Percentiles rank a stretch among this genome's conserved stretches.
Evolutionary conservation across 2,113 vertebrate genomes (phyloP).

Genomic region (Aleadryas rufinucha): DNA sequence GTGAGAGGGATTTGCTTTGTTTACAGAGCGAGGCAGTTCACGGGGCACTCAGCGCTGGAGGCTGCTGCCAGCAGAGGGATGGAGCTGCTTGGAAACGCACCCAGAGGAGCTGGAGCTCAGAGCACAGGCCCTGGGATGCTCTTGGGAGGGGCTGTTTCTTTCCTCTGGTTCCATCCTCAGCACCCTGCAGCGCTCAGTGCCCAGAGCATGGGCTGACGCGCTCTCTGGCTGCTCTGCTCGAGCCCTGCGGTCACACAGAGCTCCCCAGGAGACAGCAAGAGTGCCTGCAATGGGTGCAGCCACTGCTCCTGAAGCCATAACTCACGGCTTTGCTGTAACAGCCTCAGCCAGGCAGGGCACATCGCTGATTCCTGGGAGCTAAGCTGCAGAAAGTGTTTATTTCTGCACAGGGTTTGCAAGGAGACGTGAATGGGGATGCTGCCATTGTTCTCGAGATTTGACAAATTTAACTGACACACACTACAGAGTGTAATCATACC

Average conservation of each 20-base stretch:
- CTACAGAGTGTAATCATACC: neutral
- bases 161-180: neutral
- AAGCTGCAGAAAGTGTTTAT: neutral
- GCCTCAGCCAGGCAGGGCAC: neutral
- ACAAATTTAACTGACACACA: neutral
- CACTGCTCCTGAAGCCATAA: neutral
- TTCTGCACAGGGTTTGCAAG: neutral
- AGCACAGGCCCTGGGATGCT: neutral
- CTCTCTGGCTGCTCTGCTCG: neutral
- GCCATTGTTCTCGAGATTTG: neutral
- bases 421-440: neutral
- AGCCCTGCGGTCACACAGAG: neutral
- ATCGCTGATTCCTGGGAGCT: neutral
- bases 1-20: neutral
- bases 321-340: fast-evolving
- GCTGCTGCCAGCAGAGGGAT: neutral
- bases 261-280: neutral
- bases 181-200: neutral
- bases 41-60: fast-evolving
- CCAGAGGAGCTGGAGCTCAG: neutral
- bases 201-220: too few species aligned
- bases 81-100: neutral
- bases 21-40: fast-evolving
- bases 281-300: fast-evolving
- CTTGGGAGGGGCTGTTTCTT: neutral